Evolutionary conservation across 2,888 invertebrate genomes (phyloP).

Genomic region (Hesperia comma): DNA sequence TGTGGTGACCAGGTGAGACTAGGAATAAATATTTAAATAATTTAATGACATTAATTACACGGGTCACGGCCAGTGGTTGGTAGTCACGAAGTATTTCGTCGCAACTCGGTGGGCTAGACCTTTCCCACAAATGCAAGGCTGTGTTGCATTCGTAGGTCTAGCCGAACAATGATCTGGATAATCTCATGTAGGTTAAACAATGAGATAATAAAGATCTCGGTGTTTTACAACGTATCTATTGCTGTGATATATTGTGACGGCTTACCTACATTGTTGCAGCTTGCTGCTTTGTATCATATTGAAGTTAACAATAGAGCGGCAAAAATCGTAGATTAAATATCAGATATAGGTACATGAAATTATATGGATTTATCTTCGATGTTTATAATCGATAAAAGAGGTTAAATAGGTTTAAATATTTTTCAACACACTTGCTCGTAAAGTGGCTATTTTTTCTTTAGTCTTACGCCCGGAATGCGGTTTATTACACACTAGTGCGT

Average conservation of each 20-base stretch:
- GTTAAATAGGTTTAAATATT: too few relatives aligned
- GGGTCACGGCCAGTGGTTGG: conserved; percentile 48
- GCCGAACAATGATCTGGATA: conserved; percentile 33
- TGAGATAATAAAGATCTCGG: conserved; percentile 31
- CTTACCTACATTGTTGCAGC: background rate
- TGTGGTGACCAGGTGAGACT: background rate
- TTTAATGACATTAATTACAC: conserved; percentile 43
- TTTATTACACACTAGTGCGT: too few relatives aligned
- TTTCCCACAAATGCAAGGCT: conserved; percentile 47
- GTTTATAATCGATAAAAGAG: too few relatives aligned
- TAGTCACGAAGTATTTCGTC: conserved; percentile 47
- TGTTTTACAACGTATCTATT: conserved; percentile 22
- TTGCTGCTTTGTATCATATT: background rate
- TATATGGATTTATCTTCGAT: too few relatives aligned
- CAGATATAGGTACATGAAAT: too few relatives aligned
- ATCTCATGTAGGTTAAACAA: conserved; percentile 31
- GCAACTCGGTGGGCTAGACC: conserved; percentile 42
- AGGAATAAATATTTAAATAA: conserved; percentile 29
- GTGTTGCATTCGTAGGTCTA: conserved; percentile 22
- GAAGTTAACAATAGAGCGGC: background rate
- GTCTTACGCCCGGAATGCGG: too few relatives aligned
- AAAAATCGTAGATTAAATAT: too few relatives aligned
- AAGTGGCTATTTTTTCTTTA: too few relatives aligned
- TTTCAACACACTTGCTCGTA: too few relatives aligned
- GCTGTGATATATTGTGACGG: conserved; percentile 5